Base-by-base conservation (phyloP, 2,888 invertebrate genomes). In the Ennomos erosarius region DNA sequence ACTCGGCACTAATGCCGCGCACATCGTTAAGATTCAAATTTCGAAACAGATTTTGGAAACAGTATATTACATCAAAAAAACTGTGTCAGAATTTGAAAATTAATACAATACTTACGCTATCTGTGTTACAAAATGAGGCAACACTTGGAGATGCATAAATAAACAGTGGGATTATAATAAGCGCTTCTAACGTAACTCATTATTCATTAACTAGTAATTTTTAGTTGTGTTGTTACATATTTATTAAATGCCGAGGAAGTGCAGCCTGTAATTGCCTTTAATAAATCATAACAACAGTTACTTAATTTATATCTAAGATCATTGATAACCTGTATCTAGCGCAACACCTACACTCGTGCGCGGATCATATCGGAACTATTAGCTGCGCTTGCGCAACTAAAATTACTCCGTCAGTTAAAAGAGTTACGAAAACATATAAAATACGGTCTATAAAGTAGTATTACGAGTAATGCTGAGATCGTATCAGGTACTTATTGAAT, bases 391-490 rank as follows among this genome's bases (percentile, higher is more conserved):
- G 51, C 59, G 59, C 51, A 60, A 60, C 43, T 2, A 51, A 49
- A 54, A 59, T 54, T 59, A 59, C 54, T 42, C 9, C 8, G 50
- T 10, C 47, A 51, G 59, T 55, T 55, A 55, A 51, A 47, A 59
- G 11, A 12, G 51, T 60, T 60, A 44, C 55, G 59, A 59, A 59
- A 60, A 60, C 45, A 10, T 38, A 59, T 59, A 49, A 54, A 54
- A 59, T 54, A 46, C 47, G 57, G 47, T 42, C 47, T 40, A 37
- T 40, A 37, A 51, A 51, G n/a, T 37, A 33, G 33, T 45, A 38
- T 40, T 35, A 46, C 35, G 50, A 34, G 40, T 47, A 9, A 35
- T 13, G 48, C 48, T 38, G 5, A 48, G 16, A 26, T 16, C 38
- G 37, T 38, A 38, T 38, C 33, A 16, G 1, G 16, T 16, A 38